A percentile compares a stretch with the other conserved stretches of the same genome.
These are phyloP conservation scores for Nycteola revayana DNA, from an alignment of 2,888 invertebrate genomes.

Conservation along the genomic window DNA sequence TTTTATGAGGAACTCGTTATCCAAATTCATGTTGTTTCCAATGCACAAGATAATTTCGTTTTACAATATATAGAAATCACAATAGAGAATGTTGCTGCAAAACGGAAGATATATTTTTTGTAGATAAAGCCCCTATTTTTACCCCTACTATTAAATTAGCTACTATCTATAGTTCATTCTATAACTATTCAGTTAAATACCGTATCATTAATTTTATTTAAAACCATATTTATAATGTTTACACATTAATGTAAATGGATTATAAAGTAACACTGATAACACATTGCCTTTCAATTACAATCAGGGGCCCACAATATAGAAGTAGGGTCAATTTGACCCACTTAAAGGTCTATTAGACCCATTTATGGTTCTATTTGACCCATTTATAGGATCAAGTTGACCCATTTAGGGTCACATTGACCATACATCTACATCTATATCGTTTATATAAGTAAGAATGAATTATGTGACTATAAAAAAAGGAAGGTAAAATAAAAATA, in stretches of 20 bases:
- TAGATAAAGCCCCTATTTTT: constrained; percentile 62
- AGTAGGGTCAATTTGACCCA: too few species aligned
- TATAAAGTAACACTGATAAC: constrained; percentile 33
- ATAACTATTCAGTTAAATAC: constrained; percentile 67
- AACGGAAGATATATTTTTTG: constrained; percentile 22
- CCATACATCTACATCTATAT: too few species aligned
- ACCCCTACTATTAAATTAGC: constrained; percentile 74
- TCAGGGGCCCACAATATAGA: background rate
- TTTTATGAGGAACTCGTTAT: constrained; percentile 45
- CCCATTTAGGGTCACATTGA: too few species aligned
- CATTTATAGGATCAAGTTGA: too few species aligned
- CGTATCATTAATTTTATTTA: constrained; percentile 43
- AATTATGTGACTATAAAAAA: too few species aligned
- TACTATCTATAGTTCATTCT: constrained; percentile 69
- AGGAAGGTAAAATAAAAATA: constrained; percentile 9
- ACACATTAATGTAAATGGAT: constrained; percentile 18
- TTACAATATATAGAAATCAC: constrained; percentile 30
- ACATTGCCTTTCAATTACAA: background rate
- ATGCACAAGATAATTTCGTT: constrained; percentile 9
- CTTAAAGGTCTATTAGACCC: too few species aligned
- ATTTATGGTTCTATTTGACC: too few species aligned
- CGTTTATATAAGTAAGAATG: too few species aligned
- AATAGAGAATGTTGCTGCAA: constrained; percentile 38
- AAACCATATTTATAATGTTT: constrained; percentile 34
- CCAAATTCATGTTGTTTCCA: constrained; percentile 29